Conservation (phyloP, 1,140 invertebrate species). For the Eufriesea mexicana region DNA sequence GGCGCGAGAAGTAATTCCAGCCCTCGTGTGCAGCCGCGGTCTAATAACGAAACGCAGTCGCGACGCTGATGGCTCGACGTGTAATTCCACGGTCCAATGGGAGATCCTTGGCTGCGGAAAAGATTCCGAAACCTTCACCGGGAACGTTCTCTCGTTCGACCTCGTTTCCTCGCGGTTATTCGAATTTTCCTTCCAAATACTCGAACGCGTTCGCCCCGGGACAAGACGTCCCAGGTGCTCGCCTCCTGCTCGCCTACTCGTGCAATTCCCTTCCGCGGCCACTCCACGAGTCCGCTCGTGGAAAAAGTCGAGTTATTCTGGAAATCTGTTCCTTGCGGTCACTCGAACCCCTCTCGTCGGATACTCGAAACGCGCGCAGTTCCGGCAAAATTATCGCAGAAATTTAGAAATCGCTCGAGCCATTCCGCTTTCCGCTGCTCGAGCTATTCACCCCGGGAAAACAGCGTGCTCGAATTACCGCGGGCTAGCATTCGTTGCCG, state of each 20-base stretch:
- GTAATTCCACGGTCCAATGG: neutral
- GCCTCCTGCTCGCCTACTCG: no score
- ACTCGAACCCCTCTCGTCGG: neutral
- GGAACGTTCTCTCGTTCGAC: no score
- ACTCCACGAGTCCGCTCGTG: neutral
- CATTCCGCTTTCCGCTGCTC: no score
- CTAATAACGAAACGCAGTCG: neutral
- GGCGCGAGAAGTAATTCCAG: neutral
- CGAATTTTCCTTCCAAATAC: no score
- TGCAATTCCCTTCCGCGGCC: neutral
- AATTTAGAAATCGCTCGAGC: no score
- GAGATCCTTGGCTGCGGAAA: neutral
- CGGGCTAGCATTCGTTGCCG: no score
- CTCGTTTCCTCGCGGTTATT: no score
- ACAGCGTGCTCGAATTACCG: neutral
- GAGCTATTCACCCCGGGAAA: neutral
- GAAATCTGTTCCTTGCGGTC: neutral
- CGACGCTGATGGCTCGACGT: neutral
- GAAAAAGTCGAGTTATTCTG: neutral
- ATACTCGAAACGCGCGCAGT: neutral
- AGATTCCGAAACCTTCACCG: neutral
- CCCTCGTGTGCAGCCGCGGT: neutral
- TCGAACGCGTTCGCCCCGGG: no score
- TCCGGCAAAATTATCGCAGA: neutral
- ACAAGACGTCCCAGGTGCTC: no score